Base-by-base conservation (phyloP, 2,888 invertebrate genomes). In the Parelbella ahira region DNA sequence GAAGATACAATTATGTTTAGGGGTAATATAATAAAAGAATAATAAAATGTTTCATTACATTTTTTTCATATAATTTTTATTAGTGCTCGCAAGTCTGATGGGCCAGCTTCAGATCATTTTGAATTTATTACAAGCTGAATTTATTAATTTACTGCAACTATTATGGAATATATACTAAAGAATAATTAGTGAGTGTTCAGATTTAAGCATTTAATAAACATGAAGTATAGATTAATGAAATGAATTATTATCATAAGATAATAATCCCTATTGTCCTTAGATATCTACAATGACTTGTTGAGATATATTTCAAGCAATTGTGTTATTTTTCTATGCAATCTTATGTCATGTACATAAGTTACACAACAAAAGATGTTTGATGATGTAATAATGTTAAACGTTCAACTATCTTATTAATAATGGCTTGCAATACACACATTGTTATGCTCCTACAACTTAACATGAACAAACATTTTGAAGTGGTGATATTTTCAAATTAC, bases 361-460 rank as follows among this genome's bases (percentile, higher is more conserved):
- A 42, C 33, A 42, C 41, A 28, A 42, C 28, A 28, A 11, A 34
- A 34, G 13, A 23, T 34, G 33, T 42, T 27, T 42, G 34, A 42
- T 43, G 36, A 29, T 43, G 29, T 36, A 36, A 43, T 43, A 29
- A 43, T 29, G 36, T 43, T 43, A 50, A 53, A 51, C 34, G 44
- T 43, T 45, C 50, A 51, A 53, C 44, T 48, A 50, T 32, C 41
- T 47, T 56, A 55, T 52, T 51, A 48, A 47, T 53, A 50, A 47
- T 47, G 37, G 46, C 53, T 50, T 49, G 49, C 47, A 51, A 49
- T 51, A 48, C 49, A 51, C 49, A 50, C 51, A 37, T 34, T 42
- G 43, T 43, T 43, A 43, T 36, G 36, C 29, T 43, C 13, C 24
- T 43, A 43, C 29, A 43, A 43, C 28, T 42, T 33, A 43, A 36